Evolutionary conservation across 2,113 vertebrate genomes (phyloP).

Genomic region (Amphiprion ocellaris): DNA sequence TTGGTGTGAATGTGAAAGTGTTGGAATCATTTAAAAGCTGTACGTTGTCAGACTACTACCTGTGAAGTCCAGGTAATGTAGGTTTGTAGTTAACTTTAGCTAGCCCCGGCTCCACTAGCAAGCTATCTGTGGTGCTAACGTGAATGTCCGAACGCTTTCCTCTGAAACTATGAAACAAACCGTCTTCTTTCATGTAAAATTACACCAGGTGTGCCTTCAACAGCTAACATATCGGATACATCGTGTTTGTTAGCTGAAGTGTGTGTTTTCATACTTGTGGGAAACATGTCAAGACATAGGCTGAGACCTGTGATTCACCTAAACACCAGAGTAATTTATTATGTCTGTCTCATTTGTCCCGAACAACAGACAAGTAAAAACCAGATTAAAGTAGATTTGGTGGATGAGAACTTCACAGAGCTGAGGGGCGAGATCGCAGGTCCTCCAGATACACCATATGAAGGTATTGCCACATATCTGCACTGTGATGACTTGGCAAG

Average conservation of each 20-base stretch:
- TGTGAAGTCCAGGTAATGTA: neutral
- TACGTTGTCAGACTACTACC: neutral
- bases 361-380: conserved; percentile 97
- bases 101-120: neutral
- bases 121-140: conserved; percentile 29
- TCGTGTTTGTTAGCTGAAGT: neutral
- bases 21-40: neutral
- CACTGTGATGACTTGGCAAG: too few species aligned
- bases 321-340: neutral
- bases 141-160: neutral
- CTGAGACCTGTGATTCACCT: neutral
- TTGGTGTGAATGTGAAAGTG: neutral
- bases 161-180: neutral
- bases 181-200: neutral
- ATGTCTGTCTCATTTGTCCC: conserved; percentile 71
- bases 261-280: neutral
- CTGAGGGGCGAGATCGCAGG: conserved; percentile 99
- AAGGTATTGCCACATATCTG: conserved; percentile 85
- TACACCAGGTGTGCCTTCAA: neutral
- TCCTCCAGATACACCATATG: conserved; percentile 98
- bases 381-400: conserved; percentile 99
- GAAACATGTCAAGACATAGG: neutral
- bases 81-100: conserved; percentile 39
- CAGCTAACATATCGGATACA: neutral
- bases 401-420: conserved; percentile 99